Evolutionary conservation across 1,140 invertebrate genomes (phyloP), one percentile per base, ranked within the genome.

Genomic region (Zaprionus kolodkinae): DNA sequence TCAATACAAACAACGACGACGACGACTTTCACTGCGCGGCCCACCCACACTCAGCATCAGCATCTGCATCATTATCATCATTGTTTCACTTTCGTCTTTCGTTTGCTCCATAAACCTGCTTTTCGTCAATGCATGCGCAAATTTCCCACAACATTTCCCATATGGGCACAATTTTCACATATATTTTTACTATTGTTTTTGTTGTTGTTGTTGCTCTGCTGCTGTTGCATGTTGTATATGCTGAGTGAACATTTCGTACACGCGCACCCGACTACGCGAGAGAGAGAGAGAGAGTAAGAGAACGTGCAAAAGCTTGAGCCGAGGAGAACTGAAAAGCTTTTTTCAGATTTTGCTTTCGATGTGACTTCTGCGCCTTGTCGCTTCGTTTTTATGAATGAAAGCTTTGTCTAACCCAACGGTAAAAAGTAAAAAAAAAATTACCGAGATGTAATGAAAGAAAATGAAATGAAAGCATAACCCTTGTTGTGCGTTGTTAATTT

Each of bases 21-120:
- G 7, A 45, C n/a, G n/a, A 45, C 40, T 74, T 74, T 74, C 72
- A 74, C 72, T 74, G 25, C 7, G 33, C 33, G n/a, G n/a, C 33
- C 17, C 43, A 15, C 43, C 21, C 35, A 40, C 62, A 52, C 33
- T 10, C 12, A 27, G 12, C 50, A 50, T 21, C n/a, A 9, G 36
- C 11, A 35, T 45, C 21, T 21, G 1, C 15, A 48, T 38, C 59
- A 30, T 43, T n/a, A 57, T 59, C 66, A 35, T 70, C 43, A 48
- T 59, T 71, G 27, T 60, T 75, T 71, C 72, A 75, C 60, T 75
- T 75, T 69, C 65, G 52, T 73, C 60, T 43, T 69, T 72, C 60
- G 15, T 74, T 85, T 85, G 81, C 81, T 85, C 81, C 48, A 86
- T 43, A 85, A 85, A 85, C 82, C 78, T 80, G 77, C 71, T 80